Conservation (phyloP, 2,113 vertebrate species). For the Micronycteris hirsuta region DNA sequence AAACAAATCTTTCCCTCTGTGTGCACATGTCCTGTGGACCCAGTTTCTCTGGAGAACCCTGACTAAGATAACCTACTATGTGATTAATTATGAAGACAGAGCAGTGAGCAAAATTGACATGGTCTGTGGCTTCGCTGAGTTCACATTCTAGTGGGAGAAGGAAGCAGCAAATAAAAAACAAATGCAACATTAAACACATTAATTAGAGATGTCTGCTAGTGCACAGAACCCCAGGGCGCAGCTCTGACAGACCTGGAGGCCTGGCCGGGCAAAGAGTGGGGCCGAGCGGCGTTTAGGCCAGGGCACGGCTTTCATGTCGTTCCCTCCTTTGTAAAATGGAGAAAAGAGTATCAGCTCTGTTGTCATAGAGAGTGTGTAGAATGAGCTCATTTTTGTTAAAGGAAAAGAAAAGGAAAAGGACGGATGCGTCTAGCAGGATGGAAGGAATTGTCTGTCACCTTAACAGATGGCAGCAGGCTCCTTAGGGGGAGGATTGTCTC, state of each 20-base stretch:
- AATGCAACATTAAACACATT: not conserved
- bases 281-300: not conserved
- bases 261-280: not conserved
- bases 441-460: not conserved
- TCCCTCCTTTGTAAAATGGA: not conserved
- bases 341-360: not conserved
- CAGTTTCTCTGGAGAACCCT: not conserved
- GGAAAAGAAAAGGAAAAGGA: not conserved
- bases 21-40: not conserved
- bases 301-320: not conserved
- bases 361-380: not conserved
- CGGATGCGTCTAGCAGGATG: not conserved
- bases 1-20: not conserved
- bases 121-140: not conserved
- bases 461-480: conserved; percentile 35
- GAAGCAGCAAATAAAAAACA: not conserved
- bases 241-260: not conserved
- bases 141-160: not conserved
- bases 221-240: not conserved
- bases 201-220: not conserved
- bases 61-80: not conserved
- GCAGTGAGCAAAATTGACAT: not conserved
- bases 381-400: not conserved
- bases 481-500: not conserved
- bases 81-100: not conserved